A percentile compares a stretch with the other conserved stretches of the same genome.
Conservation (phyloP, 2,888 invertebrate species). For the Polia nebulosa region DNA sequence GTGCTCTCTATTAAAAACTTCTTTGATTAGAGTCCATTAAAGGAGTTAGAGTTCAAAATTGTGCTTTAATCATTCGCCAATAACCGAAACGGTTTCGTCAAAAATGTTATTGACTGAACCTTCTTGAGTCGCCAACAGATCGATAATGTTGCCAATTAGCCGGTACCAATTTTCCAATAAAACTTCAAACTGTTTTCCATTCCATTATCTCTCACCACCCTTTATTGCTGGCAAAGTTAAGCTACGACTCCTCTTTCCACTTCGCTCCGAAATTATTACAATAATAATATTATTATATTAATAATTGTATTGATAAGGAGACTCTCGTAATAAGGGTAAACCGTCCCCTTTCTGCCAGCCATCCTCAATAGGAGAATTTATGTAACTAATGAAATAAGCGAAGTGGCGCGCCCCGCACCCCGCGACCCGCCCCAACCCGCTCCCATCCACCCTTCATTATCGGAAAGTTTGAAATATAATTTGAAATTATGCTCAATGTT, state of each 20-base stretch:
- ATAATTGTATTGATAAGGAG: conserved; percentile 92
- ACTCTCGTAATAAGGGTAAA: conserved; percentile 91
- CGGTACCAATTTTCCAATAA: conserved; percentile 90
- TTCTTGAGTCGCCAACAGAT: conserved; percentile 83
- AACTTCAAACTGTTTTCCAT: conserved; percentile 91
- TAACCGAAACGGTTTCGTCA: conserved; percentile 73
- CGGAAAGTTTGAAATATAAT: conserved; percentile 92
- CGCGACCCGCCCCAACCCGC: conserved; percentile 79
- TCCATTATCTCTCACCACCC: conserved; percentile 91
- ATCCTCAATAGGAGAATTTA: conserved; percentile 91
- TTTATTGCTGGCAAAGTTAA: conserved; percentile 90
- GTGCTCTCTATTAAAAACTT: conserved; percentile 69
- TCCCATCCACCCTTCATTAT: conserved; percentile 90
- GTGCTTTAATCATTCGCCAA: conserved; percentile 66
- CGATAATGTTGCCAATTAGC: conserved; percentile 90
- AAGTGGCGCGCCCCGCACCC: conserved; percentile 83
- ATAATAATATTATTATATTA: conserved; percentile 91
- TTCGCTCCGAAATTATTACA: conserved; percentile 90
- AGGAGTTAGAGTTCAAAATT: conserved; percentile 69
- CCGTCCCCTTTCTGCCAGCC: conserved; percentile 91
- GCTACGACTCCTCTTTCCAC: conserved; percentile 88
- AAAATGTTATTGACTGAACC: conserved; percentile 77
- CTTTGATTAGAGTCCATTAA: conserved; percentile 69
- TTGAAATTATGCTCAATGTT: conserved; percentile 92
- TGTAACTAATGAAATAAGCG: conserved; percentile 91